Evolutionary conservation across 2,113 vertebrate species (phyloP), one percentile per base, ranked within the genome.

Genomic region (Marcusenius ussheri): DNA sequence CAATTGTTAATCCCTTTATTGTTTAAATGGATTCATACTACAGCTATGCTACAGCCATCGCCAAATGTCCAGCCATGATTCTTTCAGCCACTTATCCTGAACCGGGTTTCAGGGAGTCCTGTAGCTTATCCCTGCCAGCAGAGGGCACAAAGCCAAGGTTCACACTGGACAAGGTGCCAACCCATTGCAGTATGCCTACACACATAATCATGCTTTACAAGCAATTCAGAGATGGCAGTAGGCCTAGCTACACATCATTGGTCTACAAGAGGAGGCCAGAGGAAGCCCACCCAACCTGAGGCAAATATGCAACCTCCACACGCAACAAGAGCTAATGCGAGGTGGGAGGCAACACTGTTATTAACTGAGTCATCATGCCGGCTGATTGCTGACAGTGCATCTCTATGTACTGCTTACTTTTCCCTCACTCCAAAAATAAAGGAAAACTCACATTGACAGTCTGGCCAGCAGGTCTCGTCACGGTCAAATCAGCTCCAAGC

Each of bases 401-500:
- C n/a, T 0, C 74, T 80, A 19, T 6, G 2, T 17, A 80, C 31
- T 42, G 9, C 13, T 17, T 42, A 39, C 1, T 17, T n/a, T 45
- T 50, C 19, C 47, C 46, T 86, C 21, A 1, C 45, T 50, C 24
- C 83, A 86, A 80, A 42, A 42, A 80, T 42, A 84, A 84, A 84
- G 45, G 39, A 84, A 84, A 47, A 49, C 95, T 97, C 89, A 97
- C 97, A 49, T 89, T 93, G 89, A 95, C 0, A 7, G 83, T 92
- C 49, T 95, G 90, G 21, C 58, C 92, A 15, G 77, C 84, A 62
- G 90, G 87, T 19, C 90, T 93, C 10, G 94, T 15, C 90, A 97
- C 90, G 0, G 95, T 96, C 92, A 96, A 24, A 0, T 94, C 92
- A 2, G 91, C 91, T 2, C 51, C 90, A 27, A 96, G 92, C 97